Conservation (phyloP, 2,888 invertebrate species). For the Apamea epomidion region DNA sequence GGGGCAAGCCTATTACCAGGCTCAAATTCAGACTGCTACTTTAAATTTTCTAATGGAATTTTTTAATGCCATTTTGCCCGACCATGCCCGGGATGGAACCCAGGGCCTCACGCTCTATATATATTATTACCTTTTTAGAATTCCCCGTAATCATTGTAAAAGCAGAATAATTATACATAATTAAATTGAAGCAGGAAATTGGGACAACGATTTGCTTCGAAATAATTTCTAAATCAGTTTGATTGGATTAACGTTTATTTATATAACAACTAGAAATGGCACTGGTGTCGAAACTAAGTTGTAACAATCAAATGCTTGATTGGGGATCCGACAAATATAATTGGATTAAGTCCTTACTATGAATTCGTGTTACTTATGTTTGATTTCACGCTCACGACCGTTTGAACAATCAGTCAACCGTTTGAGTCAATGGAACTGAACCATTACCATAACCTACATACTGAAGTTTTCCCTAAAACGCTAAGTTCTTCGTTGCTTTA, state of each 20-base stretch:
- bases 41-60: too few relatives aligned
- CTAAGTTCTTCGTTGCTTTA: not conserved
- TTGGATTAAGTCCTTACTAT: constrained; percentile 29
- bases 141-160: not conserved
- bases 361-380: not conserved
- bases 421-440: not conserved
- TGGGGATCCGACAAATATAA: constrained; percentile 34
- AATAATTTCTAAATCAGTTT: constrained; percentile 25
- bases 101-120: not conserved
- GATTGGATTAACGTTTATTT: constrained; percentile 39
- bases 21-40: not conserved
- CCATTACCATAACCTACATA: too few relatives aligned
- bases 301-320: constrained; percentile 45
- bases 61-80: not conserved
- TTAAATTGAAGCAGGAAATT: not conserved
- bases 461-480: not conserved
- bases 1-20: not conserved
- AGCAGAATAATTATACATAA: not conserved
- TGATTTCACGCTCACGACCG: constrained; percentile 3
- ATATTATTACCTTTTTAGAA: not conserved
- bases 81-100: not conserved
- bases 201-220: constrained; percentile 4
- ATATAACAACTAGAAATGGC: constrained; percentile 7
- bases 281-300: constrained; percentile 22
- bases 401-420: not conserved